phyloP scores from a whole-genome alignment of 2,113 vertebrate species.

The Hoplias malabaricus region DNA sequence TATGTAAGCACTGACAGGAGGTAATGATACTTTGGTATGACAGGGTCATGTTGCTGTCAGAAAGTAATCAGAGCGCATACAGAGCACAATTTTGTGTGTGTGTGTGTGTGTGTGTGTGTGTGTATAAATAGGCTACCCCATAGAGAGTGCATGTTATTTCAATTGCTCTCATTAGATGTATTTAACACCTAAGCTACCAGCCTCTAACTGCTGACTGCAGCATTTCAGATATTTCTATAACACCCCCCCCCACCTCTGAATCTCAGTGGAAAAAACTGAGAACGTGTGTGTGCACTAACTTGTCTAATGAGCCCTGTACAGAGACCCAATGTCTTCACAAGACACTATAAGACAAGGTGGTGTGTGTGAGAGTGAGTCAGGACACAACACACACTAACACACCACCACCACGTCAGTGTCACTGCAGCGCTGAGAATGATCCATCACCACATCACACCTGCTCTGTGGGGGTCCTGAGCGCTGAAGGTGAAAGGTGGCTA shows the following conservation, averaged over 20 bases:
- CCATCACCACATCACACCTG: too few species aligned
- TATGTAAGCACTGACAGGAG: not conserved
- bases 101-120: not conserved
- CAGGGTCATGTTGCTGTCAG: not conserved
- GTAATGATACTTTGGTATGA: not conserved
- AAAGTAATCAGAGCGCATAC: not conserved
- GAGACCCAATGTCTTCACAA: too few species aligned
- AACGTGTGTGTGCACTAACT: too few species aligned
- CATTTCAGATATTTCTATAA: not conserved
- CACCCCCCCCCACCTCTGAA: not conserved
- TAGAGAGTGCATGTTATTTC: not conserved
- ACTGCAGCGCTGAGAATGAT: too few species aligned
- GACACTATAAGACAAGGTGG: too few species aligned
- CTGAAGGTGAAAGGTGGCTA: too few species aligned
- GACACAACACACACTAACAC: too few species aligned
- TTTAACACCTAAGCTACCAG: not conserved
- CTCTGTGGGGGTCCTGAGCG: too few species aligned
- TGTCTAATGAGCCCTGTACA: too few species aligned
- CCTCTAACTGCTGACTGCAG: constrained; percentile 14
- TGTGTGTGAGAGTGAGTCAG: too few species aligned
- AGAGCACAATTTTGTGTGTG: not conserved
- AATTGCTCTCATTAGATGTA: not conserved
- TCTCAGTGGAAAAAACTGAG: not conserved
- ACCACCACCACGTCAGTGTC: too few species aligned
- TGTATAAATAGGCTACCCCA: not conserved